A percentile compares a stretch with the other conserved stretches of the same genome.
Evolutionary conservation across 1,140 invertebrate species (phyloP).

Genomic region (Drosophila mauritiana): DNA sequence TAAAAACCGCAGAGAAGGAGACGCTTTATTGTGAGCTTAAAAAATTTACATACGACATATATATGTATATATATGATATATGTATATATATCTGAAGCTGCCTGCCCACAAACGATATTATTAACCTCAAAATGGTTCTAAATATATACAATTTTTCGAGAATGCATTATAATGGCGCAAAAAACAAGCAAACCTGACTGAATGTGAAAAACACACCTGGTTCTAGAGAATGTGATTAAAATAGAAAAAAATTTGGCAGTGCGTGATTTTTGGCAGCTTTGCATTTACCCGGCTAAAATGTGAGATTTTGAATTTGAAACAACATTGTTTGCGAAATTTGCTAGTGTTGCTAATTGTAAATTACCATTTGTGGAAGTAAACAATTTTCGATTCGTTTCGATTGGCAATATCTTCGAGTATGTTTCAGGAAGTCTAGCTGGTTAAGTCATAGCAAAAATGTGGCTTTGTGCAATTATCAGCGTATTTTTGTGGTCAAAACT

Average conservation of each 20-base stretch:
- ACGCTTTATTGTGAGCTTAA: conserved; percentile 43
- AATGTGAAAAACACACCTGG: conserved; percentile 33
- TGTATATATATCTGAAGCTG: conserved; percentile 25
- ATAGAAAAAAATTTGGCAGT: conserved; percentile 18
- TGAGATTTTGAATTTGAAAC: too few relatives aligned
- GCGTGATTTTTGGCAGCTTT: conserved; percentile 9
- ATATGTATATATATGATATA: not conserved
- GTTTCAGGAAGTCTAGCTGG: not conserved
- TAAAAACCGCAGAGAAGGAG: conserved; percentile 28
- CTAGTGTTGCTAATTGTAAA: not conserved
- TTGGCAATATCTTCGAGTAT: not conserved
- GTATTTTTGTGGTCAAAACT: conserved; percentile 11
- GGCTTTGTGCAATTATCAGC: not conserved
- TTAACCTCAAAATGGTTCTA: conserved; percentile 56
- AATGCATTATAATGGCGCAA: conserved; percentile 20
- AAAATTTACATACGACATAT: conserved; percentile 66
- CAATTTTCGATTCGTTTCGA: conserved; percentile 9
- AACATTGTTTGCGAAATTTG: not conserved
- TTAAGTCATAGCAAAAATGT: not conserved
- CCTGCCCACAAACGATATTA: conserved; percentile 59
- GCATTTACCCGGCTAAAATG: not conserved
- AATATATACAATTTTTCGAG: conserved; percentile 6
- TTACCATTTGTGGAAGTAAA: not conserved
- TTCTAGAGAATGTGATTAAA: not conserved
- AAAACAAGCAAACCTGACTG: conserved; percentile 18